phyloP scores from a whole-genome alignment of 2,888 invertebrate genomes.

The Pyralis farinalis region DNA sequence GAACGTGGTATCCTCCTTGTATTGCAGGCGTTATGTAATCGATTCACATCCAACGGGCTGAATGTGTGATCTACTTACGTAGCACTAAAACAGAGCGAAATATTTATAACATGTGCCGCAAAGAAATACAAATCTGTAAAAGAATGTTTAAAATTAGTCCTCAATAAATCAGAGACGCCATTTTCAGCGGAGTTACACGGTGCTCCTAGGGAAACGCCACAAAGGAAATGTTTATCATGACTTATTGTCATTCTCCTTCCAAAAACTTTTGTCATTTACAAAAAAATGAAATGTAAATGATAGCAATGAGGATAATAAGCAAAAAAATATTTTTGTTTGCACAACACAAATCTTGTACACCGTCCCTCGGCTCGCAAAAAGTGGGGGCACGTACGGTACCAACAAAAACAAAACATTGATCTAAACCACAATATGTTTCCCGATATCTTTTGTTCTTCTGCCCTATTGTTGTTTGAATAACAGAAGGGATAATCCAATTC shows the following conservation, averaged over 20 bases:
- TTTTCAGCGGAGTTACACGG: neutral
- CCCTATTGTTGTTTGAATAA: conserved; percentile 32
- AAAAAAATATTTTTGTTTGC: conserved; percentile 32
- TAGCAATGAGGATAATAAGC: conserved; percentile 31
- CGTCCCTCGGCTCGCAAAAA: conserved; percentile 35
- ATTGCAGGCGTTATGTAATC: too few species aligned
- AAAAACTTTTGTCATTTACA: conserved; percentile 14
- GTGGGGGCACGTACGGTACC: conserved; percentile 28
- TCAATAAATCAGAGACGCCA: conserved; percentile 1
- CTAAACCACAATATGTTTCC: conserved; percentile 40
- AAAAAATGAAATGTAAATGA: conserved; percentile 8
- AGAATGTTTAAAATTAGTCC: conserved; percentile 1
- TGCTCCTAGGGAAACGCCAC: neutral
- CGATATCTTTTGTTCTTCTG: conserved; percentile 39
- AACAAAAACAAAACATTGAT: conserved; percentile 40
- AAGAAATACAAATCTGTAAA: neutral
- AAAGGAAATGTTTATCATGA: conserved; percentile 13
- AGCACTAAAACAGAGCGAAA: too few species aligned
- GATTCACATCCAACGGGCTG: too few species aligned
- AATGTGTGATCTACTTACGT: too few species aligned
- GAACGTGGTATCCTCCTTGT: too few species aligned
- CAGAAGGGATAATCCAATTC: conserved; percentile 37
- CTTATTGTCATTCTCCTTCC: conserved; percentile 13
- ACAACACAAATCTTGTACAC: conserved; percentile 42
- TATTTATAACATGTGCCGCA: too few species aligned